Base-by-base conservation (phyloP, 2,888 invertebrate genomes). In the Mimas tiliae region DNA sequence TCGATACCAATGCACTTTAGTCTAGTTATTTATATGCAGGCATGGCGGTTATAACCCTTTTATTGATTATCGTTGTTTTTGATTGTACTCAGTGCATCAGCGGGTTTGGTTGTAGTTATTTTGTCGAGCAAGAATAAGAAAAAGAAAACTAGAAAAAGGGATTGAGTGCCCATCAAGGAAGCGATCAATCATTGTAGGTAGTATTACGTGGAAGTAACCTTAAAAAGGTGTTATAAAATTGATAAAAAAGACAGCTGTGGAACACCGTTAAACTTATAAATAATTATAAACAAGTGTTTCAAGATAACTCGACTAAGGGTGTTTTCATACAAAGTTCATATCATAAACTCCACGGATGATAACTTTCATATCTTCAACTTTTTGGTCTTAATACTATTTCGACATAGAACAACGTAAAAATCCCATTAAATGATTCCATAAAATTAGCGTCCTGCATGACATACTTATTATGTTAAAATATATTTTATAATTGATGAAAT, bases 221-320 rank as follows among this genome's bases (percentile, higher is more conserved):
- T 33, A 42, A 64, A 64, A 63, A 51, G 8, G 38, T 64, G 45
- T 42, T 21, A 64, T 53, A 42, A n/a, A 11, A 42, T 42, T 21
- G 8, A 45, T 42, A 27, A 64, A 64, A 45, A 52, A 42, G 52
- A 64, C 64, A 64, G 64, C 64, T 64, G 64, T 52, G 11, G 51
- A 21, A 27, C 45, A 45, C 64, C 52, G 64, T 64, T 64, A 64
- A 21, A 42, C 45, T 52, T 64, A 64, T 64, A 53, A 64, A 64
- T 64, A 63, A 63, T 63, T 63, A 63, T 50, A 51, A 64, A 52
- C 64, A 45, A 64, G 52, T 64, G 34, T 45, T 64, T 64, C 64
- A 52, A 52, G 52, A 42, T 64, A 64, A 52, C 21, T 42, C 11
- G 6, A 14, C 9, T 19, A 21, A 38, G 12, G 50, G 50, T 48